Evolutionary conservation across 2,113 vertebrate species (phyloP).

Genomic region (Leucosticte australis): DNA sequence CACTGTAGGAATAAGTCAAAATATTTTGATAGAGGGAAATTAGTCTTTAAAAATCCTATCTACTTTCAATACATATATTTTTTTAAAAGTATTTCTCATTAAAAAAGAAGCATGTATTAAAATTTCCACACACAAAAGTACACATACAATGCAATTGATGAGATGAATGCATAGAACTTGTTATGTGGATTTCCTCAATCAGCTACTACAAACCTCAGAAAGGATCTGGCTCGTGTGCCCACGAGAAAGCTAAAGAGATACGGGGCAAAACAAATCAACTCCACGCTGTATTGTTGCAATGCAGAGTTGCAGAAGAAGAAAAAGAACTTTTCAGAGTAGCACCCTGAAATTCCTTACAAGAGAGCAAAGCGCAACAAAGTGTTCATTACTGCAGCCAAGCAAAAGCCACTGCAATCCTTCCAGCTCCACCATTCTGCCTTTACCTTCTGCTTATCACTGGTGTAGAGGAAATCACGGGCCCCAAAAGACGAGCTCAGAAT

Average conservation of each 20-base stretch:
- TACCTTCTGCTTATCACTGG: background rate
- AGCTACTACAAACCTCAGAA: background rate
- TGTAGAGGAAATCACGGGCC: background rate
- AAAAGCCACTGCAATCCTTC: background rate
- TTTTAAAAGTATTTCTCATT: background rate
- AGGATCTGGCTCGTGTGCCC: fast-evolving
- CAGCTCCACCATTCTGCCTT: background rate
- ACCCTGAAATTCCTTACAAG: background rate
- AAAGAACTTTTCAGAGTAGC: background rate
- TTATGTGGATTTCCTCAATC: background rate
- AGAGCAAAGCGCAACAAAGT: background rate
- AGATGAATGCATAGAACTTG: background rate
- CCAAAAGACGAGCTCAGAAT: background rate
- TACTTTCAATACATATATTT: background rate
- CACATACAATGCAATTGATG: background rate
- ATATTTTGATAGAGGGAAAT: background rate
- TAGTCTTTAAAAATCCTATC: background rate
- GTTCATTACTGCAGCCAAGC: background rate
- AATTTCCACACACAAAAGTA: background rate
- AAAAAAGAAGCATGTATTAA: background rate
- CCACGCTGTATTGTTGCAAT: background rate
- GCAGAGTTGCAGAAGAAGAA: background rate
- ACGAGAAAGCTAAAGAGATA: background rate
- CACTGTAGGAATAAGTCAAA: background rate
- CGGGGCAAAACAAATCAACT: background rate